Base-by-base conservation (phyloP, 2,888 invertebrate genomes). In the Tridacna gigas region DNA sequence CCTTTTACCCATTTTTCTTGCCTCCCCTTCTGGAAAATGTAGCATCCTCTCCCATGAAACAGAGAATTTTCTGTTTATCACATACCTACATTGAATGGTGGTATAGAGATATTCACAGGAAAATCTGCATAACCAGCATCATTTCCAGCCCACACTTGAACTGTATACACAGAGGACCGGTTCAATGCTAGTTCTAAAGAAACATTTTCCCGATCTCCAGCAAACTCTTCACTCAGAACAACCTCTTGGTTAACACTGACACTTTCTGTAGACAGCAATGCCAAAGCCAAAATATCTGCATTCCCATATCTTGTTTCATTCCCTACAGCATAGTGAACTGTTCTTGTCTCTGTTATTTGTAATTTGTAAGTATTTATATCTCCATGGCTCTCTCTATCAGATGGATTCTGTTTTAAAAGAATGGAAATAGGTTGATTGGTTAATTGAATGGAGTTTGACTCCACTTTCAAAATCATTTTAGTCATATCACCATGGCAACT, bases 131-230 rank as follows among this genome's bases (percentile, higher is more conserved):
- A 51, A 11, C 71, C 71, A 47, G 71, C 71, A 25, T 51, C 71
- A 71, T 71, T 71, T 11, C 71, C 71, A 25, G 71, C 71, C 71
- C 71, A 71, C 7, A 71, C 71, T 15, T 26, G 22, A 22, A 71
- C 18, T 12, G 51, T 71, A 51, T 71, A 71, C 13, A 18, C 48
- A 18, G 71, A 51, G 0, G 71, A 51, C 20, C 15, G 9, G 28
- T 71, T 71, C 11, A 71, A 51, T 15, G 67, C 7, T 13, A n/a
- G 25, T 63, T 63, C 63, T 25, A 63, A n/a, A 18, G 22, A 18
- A 63, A 25, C 15, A 26, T 13, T 63, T 22, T 63, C 22, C 26
- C 20, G n/a, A 25, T 13, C n/a, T n/a, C 63, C 63, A 63, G 4
- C 22, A 63, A 63, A 13, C 63, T 63, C 63, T 9, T 18, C 18